Evolutionary conservation across 2,797 vertebrate genomes (phyloP).

Genomic region (Gobionotothen gibberifrons): DNA sequence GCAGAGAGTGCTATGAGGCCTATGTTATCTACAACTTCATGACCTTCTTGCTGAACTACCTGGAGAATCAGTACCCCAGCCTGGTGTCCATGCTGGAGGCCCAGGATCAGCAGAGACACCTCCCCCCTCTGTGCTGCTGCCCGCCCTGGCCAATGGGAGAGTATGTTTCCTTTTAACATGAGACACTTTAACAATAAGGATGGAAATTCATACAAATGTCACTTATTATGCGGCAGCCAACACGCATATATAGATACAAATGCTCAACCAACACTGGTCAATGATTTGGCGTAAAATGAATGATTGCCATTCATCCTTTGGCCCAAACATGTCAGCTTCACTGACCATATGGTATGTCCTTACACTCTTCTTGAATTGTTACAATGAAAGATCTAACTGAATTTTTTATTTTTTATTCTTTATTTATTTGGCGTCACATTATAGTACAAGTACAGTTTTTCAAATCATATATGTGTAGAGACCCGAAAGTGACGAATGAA

Average conservation of each 20-base stretch:
- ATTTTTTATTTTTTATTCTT: no score
- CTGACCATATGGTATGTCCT: background rate
- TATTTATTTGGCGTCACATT: no score
- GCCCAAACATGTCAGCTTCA: background rate
- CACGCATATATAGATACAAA: background rate
- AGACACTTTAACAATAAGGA: background rate
- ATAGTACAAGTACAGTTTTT: no score
- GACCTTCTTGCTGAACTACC: constrained; percentile 96
- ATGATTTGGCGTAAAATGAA: background rate
- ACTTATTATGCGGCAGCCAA: background rate
- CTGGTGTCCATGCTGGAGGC: constrained; percentile 95
- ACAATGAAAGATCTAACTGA: background rate
- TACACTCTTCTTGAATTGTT: background rate
- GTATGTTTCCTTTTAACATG: constrained; percentile 84
- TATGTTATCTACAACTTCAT: constrained; percentile 99
- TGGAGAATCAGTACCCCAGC: constrained; percentile 95
- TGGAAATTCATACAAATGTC: background rate
- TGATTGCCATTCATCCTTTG: background rate
- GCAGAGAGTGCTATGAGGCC: constrained; percentile 98
- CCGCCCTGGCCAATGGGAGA: constrained; percentile 99
- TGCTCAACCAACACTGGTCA: background rate
- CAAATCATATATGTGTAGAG: no score
- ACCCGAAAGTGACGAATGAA: no score
- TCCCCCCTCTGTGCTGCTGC: constrained; percentile 96
- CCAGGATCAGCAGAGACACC: constrained; percentile 96